These are phyloP conservation scores for Ophiodon elongatus DNA, from an alignment of 2,113 vertebrate species.

Conservation along the genomic window DNA sequence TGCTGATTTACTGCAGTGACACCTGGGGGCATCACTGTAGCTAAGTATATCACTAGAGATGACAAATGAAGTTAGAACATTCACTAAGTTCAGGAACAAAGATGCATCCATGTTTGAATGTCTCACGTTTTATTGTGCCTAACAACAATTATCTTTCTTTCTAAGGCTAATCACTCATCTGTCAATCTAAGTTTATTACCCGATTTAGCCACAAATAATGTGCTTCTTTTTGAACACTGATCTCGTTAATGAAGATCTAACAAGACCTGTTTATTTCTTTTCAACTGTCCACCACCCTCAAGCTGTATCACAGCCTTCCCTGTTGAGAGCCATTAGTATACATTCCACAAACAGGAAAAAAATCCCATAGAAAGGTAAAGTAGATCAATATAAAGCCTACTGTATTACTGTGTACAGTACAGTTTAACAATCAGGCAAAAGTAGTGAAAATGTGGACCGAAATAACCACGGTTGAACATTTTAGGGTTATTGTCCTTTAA, in stretches of 20 bases:
- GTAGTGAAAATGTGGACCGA: neutral
- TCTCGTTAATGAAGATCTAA: conserved; percentile 60
- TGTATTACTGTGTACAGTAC: neutral
- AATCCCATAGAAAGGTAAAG: neutral
- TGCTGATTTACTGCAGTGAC: conserved; percentile 15
- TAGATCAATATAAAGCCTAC: neutral
- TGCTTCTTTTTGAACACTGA: conserved; percentile 56
- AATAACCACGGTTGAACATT: neutral
- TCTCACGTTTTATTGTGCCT: neutral
- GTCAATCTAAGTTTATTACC: conserved; percentile 41
- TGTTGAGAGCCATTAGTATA: neutral
- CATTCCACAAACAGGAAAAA: neutral
- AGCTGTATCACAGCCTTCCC: neutral
- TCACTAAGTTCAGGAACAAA: conserved; percentile 17
- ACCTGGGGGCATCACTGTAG: conserved; percentile 25
- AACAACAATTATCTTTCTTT: conserved; percentile 16
- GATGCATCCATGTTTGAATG: neutral
- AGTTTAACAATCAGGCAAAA: neutral
- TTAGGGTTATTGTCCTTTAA: neutral
- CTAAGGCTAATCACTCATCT: conserved; percentile 25
- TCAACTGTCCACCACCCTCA: conserved; percentile 5
- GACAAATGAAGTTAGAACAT: conserved; percentile 32
- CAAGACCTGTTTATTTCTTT: conserved; percentile 26
- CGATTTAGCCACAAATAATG: conserved; percentile 50
- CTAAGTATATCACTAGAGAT: conserved; percentile 5